Conservation (phyloP, 1,140 invertebrate genomes). For the Drosophila eugracilis region DNA sequence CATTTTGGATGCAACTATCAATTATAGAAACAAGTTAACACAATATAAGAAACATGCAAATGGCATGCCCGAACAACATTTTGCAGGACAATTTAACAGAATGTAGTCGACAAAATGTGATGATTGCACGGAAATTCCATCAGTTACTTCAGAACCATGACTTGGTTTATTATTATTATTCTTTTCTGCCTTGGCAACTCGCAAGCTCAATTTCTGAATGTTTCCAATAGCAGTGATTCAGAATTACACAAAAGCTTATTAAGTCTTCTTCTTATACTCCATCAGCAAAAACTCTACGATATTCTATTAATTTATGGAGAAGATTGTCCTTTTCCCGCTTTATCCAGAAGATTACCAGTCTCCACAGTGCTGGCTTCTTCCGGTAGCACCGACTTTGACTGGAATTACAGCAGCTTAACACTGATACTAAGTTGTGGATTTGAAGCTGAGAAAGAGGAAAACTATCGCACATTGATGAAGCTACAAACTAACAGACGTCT, state of each 20-base stretch:
- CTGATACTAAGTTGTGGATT: conserved; percentile 40
- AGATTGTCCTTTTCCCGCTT: conserved; percentile 28
- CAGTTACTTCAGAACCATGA: conserved; percentile 13
- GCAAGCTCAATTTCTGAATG: not conserved
- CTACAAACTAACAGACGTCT: conserved; percentile 42
- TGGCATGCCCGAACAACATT: not conserved
- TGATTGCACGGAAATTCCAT: not conserved
- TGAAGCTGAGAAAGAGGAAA: conserved; percentile 28
- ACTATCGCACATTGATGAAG: conserved; percentile 21
- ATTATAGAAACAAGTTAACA: not conserved
- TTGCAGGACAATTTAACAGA: not conserved
- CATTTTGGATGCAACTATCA: too few relatives aligned
- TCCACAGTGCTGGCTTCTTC: conserved; percentile 27
- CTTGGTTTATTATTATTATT: conserved; percentile 8
- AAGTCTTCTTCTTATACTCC: conserved; percentile 19
- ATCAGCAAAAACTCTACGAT: conserved; percentile 34
- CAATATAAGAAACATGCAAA: not conserved
- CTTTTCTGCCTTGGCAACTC: conserved; percentile 6
- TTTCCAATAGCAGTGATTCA: not conserved
- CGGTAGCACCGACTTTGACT: conserved; percentile 32
- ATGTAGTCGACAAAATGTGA: conserved; percentile 9
- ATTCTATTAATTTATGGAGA: conserved; percentile 40
- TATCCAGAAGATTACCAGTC: conserved; percentile 12
- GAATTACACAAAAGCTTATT: not conserved
- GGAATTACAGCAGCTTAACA: conserved; percentile 37